A percentile compares a stretch with the other conserved stretches of the same genome.
Conservation (phyloP, 92 coral and sea anemone genomes). For the Heliopora coerulea region DNA sequence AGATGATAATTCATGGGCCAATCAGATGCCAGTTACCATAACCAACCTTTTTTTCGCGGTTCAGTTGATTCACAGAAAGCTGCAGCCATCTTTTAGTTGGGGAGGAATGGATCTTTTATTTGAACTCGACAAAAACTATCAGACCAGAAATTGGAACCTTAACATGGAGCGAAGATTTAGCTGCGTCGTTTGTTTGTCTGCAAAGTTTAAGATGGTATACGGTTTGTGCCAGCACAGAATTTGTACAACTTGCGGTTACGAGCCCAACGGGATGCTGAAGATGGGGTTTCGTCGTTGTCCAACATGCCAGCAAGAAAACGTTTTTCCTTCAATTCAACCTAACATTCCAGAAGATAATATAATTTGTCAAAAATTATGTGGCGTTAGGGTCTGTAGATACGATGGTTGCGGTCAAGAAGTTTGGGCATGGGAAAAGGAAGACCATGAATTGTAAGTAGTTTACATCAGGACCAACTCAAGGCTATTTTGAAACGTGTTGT, state of each 20-base stretch:
- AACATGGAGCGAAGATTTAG: constrained; percentile 76
- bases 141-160: background rate
- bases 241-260: constrained; percentile 82
- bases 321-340: constrained; percentile 72
- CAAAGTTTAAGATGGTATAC: constrained; percentile 85
- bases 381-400: constrained; percentile 73
- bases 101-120: background rate
- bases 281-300: constrained; percentile 83
- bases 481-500: too few species aligned
- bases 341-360: constrained; percentile 95
- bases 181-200: constrained; percentile 85
- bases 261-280: constrained; percentile 61
- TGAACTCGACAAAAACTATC: background rate
- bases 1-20: constrained; percentile 26
- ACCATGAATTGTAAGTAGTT: constrained; percentile 68
- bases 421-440: constrained; percentile 86
- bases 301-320: constrained; percentile 73
- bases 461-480: too few species aligned
- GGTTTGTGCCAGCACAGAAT: constrained; percentile 95
- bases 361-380: constrained; percentile 67
- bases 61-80: constrained; percentile 7
- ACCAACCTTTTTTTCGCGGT: constrained; percentile 2
- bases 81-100: background rate
- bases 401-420: constrained; percentile 72
- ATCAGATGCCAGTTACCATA: constrained; percentile 41